These are phyloP conservation scores for Chromis chromis DNA, from an alignment of 2,797 vertebrate species.

Conservation along the genomic window DNA sequence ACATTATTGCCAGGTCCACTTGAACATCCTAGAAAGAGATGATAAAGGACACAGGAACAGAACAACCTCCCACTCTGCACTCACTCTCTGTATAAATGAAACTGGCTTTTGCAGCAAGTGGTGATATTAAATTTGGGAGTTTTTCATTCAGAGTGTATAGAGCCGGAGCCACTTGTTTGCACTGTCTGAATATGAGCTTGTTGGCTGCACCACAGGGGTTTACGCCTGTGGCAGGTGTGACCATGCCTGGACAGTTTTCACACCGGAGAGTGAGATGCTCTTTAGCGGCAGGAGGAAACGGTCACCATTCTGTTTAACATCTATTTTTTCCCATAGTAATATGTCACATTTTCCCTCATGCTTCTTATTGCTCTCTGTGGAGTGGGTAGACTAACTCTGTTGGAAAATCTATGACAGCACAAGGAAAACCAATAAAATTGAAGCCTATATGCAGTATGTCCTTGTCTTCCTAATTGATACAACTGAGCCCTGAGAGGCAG, in stretches of 20 bases:
- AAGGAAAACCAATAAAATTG: conserved; percentile 11
- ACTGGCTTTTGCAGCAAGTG: conserved; percentile 7
- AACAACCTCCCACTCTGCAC: conserved; percentile 1
- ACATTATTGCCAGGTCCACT: conserved; percentile 1
- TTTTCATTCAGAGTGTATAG: conserved; percentile 8
- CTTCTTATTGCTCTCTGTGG: conserved; percentile 3
- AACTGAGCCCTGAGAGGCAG: background rate
- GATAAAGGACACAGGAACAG: background rate
- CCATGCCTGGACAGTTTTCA: conserved; percentile 4
- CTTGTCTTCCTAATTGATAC: conserved; percentile 4
- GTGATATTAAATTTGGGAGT: conserved; percentile 6
- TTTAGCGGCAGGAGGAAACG: conserved; percentile 11
- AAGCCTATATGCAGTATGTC: conserved; percentile 6
- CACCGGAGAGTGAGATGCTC: conserved; percentile 5
- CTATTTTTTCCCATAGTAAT: conserved; percentile 10
- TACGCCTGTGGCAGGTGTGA: conserved; percentile 28
- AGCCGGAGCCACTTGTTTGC: conserved; percentile 22
- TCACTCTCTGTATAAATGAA: conserved; percentile 2
- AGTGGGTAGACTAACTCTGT: background rate
- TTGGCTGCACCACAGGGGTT: conserved; percentile 23
- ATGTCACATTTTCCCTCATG: conserved; percentile 10
- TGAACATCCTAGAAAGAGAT: conserved; percentile 4
- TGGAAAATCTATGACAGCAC: conserved; percentile 20
- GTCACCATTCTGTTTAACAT: conserved; percentile 14
- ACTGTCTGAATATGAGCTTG: conserved; percentile 27